Evolutionary conservation across 2,888 invertebrate genomes (phyloP).

Genomic region (Hybos culiciformis): DNA sequence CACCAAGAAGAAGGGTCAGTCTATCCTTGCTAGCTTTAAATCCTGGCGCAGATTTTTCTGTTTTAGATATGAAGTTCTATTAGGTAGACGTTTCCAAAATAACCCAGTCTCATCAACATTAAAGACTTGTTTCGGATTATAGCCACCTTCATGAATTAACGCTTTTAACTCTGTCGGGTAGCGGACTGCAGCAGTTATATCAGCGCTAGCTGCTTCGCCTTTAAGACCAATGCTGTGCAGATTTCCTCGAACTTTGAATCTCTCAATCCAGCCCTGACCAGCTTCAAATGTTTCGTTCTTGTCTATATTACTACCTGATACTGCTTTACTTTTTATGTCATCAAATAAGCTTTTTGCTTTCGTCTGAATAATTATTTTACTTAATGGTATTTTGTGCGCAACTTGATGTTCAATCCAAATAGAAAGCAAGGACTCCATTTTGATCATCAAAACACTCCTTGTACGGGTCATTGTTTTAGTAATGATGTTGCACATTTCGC

Average conservation of each 20-base stretch:
- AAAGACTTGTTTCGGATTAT: conserved; percentile 10
- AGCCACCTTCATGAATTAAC: conserved; percentile 13
- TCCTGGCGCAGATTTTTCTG: no score
- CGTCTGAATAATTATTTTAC: conserved; percentile 16
- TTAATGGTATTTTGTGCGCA: conserved; percentile 15
- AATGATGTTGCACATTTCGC: conserved; percentile 15
- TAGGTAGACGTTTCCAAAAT: conserved; percentile 14
- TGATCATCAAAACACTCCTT: conserved; percentile 15
- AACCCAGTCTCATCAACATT: conserved; percentile 15
- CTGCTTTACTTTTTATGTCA: conserved; percentile 13
- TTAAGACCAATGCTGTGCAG: conserved; percentile 15
- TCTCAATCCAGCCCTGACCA: conserved; percentile 17
- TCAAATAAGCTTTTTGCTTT: conserved; percentile 17
- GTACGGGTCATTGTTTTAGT: conserved; percentile 13
- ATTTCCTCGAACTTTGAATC: conserved; percentile 8
- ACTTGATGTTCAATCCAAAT: conserved; percentile 16
- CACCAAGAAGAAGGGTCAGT: no score
- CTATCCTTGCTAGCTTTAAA: no score
- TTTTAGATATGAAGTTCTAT: no score
- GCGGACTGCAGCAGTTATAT: conserved; percentile 15
- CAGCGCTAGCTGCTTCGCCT: conserved; percentile 17
- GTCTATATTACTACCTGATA: conserved; percentile 9
- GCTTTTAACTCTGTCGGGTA: conserved; percentile 15
- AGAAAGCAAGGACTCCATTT: conserved; percentile 15
- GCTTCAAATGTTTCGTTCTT: conserved; percentile 15